phyloP scores from a whole-genome alignment of 2,113 vertebrate species.

The Ictalurus punctatus region DNA sequence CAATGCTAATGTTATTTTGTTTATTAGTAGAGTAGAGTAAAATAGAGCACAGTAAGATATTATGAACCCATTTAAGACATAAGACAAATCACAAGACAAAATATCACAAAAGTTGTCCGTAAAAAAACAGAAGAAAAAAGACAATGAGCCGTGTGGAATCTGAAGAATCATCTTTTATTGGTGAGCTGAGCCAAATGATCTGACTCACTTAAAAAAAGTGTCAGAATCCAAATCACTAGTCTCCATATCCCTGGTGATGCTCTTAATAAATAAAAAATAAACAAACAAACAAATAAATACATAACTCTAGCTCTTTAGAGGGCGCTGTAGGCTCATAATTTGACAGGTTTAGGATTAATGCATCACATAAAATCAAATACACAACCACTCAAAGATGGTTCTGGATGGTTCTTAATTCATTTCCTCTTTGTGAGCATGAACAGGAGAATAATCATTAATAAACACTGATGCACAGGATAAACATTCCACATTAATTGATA shows the following conservation, averaged over 20 bases:
- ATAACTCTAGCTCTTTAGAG: not conserved
- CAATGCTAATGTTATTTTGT: not conserved
- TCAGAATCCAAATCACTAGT: not conserved
- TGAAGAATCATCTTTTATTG: not conserved
- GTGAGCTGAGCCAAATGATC: not conserved
- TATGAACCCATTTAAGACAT: not conserved
- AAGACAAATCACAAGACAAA: not conserved
- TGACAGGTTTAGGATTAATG: not conserved
- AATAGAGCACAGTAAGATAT: not conserved
- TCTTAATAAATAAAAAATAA: not conserved
- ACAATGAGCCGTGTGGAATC: not conserved
- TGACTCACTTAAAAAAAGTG: not conserved
- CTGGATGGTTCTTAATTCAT: not conserved
- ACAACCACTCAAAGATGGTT: not conserved
- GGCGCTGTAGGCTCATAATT: conserved; percentile 27
- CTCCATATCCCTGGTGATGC: not conserved
- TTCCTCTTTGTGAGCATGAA: not conserved
- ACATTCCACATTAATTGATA: not conserved
- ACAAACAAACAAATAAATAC: too few relatives aligned
- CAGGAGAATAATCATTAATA: not conserved
- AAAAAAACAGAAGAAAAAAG: not conserved
- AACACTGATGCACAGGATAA: not conserved
- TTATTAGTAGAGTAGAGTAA: not conserved
- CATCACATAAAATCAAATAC: not conserved
- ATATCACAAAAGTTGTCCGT: not conserved